Evolutionary conservation across 2,797 vertebrate species (phyloP), one percentile per base, ranked within the genome.

Genomic region (Syncerus caffer): DNA sequence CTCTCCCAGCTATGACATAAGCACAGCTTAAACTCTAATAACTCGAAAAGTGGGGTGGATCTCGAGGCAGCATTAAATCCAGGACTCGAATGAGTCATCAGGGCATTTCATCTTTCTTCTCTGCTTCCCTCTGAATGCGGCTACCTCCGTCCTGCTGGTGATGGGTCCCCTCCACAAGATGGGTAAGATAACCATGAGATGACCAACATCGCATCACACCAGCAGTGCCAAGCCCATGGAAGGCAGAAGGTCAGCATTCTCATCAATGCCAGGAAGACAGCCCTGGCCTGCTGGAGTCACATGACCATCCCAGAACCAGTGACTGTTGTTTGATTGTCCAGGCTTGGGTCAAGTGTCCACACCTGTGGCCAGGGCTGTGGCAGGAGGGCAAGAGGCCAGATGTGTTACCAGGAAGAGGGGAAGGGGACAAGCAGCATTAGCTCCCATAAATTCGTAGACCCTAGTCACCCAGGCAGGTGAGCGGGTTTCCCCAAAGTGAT

Each of bases 151-250:
- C 79, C 71, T 47, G 0, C 15, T 4, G 15, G 7, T 2, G 15
- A 55, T 13, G 6, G 31, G 3, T 55, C 51, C 17, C 34, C 11
- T 67, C 38, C n/a, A 31, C 0, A 0, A 6, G 23, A 7, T 4
- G 14, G 76, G 31, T 9, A 38, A 74, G n/a, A 25, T 38, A 86
- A 31, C 85, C 5, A 2, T 9, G 38, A 25, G 55, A 31, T 19
- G 50, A 50, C 89, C 51, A 42, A 2, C 7, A 19, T 89, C 34
- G 60, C 31, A 64, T 29, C 45, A 62, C 21, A 21, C 47, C 84
- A 71, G 53, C 1, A n/a, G 1, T 0, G 7, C 6, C 3, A 34
- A 90, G 74, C 17, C 34, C 23, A 21, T 50, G 13, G 42, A 64
- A 64, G 31, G 17, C 85, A 42, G 27, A 62, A 55, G 27, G 7